Evolutionary conservation across 2,113 vertebrate genomes (phyloP).

Genomic region (Lepisosteus oculatus): DNA sequence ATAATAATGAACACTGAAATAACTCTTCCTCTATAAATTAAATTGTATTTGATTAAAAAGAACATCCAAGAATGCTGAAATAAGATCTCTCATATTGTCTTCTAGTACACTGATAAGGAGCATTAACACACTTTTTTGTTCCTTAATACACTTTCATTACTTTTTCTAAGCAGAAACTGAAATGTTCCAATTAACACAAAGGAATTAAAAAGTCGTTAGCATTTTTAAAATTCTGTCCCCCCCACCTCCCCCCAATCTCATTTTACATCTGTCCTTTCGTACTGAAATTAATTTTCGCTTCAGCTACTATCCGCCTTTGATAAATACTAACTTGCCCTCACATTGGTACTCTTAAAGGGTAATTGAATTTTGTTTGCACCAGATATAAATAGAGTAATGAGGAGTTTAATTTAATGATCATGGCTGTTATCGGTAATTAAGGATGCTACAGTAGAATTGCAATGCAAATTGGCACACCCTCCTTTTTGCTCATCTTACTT

Average conservation of each 20-base stretch:
- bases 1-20: no score
- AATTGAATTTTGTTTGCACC: neutral
- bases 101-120: no score
- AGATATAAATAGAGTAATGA: constrained; percentile 7
- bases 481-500: neutral
- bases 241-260: neutral
- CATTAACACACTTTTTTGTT: neutral
- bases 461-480: neutral
- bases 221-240: neutral
- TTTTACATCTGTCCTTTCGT: constrained; percentile 4
- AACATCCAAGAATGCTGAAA: no score
- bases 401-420: neutral
- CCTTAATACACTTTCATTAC: neutral
- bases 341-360: constrained; percentile 3
- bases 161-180: neutral
- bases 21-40: no score
- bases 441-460: neutral
- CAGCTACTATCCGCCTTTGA: neutral
- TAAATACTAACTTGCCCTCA: neutral
- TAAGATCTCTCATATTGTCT: no score
- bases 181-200: neutral
- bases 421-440: neutral
- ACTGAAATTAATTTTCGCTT: neutral
- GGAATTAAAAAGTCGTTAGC: neutral
- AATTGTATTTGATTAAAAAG: no score